phyloP scores from a whole-genome alignment of 2,888 invertebrate species.

The Eupithecia exiguata region DNA sequence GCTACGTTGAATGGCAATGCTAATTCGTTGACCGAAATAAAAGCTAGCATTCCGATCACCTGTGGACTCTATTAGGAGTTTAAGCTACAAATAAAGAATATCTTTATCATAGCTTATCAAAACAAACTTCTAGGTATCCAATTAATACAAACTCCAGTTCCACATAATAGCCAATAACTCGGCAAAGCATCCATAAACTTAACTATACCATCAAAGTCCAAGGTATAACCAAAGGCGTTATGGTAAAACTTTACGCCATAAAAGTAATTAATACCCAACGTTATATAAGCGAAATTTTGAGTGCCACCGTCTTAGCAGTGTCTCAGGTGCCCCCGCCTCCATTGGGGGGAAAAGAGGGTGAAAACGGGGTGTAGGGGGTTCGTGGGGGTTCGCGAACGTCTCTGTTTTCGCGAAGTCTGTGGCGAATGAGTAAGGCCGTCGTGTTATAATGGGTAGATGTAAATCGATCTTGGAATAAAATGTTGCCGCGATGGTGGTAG shows the following conservation, averaged over 20 bases:
- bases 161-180: slow-evolving; percentile 30
- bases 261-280: slow-evolving; percentile 59
- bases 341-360: slow-evolving; percentile 27
- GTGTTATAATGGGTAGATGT: slow-evolving; percentile 37
- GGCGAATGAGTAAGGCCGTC: slow-evolving; percentile 55
- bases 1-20: no score
- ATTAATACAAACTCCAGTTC: slow-evolving; percentile 12
- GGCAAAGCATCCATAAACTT: slow-evolving; percentile 31
- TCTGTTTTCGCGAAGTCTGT: slow-evolving; percentile 61
- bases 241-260: slow-evolving; percentile 55
- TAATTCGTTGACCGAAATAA: no score
- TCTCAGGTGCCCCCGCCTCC: slow-evolving; percentile 58
- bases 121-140: not conserved
- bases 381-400: slow-evolving; percentile 46
- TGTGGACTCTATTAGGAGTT: no score
- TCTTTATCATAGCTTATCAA: not conserved
- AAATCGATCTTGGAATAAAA: slow-evolving; percentile 41
- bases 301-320: slow-evolving; percentile 63
- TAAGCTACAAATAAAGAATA: not conserved
- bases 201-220: slow-evolving; percentile 31
- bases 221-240: slow-evolving; percentile 37
- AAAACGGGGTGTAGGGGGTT: slow-evolving; percentile 16
- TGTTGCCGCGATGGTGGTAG: slow-evolving; percentile 3
- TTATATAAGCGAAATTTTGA: slow-evolving; percentile 66
- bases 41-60: no score